Base-by-base conservation (phyloP, 2,888 invertebrate species). In the Megalurothrips usitatus region DNA sequence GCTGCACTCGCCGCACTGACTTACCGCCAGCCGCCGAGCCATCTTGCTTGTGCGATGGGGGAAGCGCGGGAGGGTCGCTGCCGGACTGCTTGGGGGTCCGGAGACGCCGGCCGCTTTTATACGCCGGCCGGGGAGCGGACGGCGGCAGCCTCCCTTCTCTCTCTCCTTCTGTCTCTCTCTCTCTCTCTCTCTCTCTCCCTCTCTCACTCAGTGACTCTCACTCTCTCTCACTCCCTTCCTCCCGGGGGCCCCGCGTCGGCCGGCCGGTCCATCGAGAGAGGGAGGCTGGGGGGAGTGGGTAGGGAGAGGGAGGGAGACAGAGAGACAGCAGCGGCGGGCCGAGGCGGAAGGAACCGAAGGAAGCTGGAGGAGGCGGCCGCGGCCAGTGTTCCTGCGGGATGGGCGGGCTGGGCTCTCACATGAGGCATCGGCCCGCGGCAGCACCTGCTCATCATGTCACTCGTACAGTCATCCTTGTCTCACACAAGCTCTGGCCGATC, bases 11-110 rank as follows among this genome's bases (percentile, higher is more conserved):
- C 23, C 26, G 10, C 26, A 58, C n/a, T 17, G 58, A 58, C 68
- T 75, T 75, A 75, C 68, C 68, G 26, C 68, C 68, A 75, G 68
- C 68, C 68, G 23, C 23, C 26, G 68, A 23, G 68, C 68, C 68
- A 75, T 75, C 68, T 75, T 75, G 68, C 68, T 75, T 75, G 68
- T 23, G 68, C 68, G 68, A 75, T 75, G 68, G 68, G 68, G n/a
- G 26, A 75, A 68, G 68, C 68, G 68, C 23, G 68, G 68, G 19
- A 19, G 23, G 68, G 68, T 75, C 68, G 23, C 68, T 75, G 68
- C 68, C 68, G 68, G 68, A 75, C 68, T 75, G 68, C 68, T 75
- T 75, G 68, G 12, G 12, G 68, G 26, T 23, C 23, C 26, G 23
- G 26, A 26, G 68, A 12, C 68, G 6, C 68, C 23, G 68, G 4